Evolutionary conservation across 2,797 vertebrate genomes (phyloP).

Genomic region (Chromis chromis): DNA sequence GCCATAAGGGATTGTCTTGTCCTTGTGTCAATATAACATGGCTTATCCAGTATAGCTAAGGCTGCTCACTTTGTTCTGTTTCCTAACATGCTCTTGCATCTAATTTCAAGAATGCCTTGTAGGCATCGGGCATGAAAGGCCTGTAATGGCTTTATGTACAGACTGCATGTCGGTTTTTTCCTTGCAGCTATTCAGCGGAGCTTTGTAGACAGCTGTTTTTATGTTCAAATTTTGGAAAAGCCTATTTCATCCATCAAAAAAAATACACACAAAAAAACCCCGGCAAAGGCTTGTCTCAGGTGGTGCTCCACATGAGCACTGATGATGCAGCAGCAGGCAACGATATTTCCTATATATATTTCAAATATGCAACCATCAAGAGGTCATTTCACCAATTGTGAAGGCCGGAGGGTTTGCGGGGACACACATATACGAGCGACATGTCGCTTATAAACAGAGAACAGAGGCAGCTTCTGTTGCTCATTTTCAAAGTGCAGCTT

Average conservation of each 20-base stretch:
- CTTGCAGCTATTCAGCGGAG: conserved; percentile 63
- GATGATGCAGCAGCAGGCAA: conserved; percentile 40
- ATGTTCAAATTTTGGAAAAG: conserved; percentile 53
- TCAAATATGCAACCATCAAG: conserved; percentile 37
- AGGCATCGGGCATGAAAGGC: conserved; percentile 64
- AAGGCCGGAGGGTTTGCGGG: conserved; percentile 29
- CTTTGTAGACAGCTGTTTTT: conserved; percentile 62
- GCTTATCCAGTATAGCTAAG: conserved; percentile 40
- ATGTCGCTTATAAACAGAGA: conserved; percentile 13
- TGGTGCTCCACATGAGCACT: conserved; percentile 47
- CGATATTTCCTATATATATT: conserved; percentile 30
- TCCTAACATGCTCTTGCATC: conserved; percentile 58
- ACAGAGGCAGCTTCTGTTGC: conserved; percentile 15
- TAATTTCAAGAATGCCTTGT: conserved; percentile 66
- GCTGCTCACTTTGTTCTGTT: conserved; percentile 49
- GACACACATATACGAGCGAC: conserved; percentile 10
- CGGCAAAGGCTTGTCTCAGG: conserved; percentile 56
- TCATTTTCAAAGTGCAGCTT: conserved; percentile 18
- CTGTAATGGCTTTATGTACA: conserved; percentile 70
- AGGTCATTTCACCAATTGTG: conserved; percentile 55
- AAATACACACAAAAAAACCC: not conserved
- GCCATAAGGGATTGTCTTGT: conserved; percentile 50
- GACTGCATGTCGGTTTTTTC: conserved; percentile 59
- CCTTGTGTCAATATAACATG: conserved; percentile 46
- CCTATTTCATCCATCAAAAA: conserved; percentile 30